phyloP scores from a whole-genome alignment of 2,113 vertebrate species.

The Mesembrinibis cayennensis region DNA sequence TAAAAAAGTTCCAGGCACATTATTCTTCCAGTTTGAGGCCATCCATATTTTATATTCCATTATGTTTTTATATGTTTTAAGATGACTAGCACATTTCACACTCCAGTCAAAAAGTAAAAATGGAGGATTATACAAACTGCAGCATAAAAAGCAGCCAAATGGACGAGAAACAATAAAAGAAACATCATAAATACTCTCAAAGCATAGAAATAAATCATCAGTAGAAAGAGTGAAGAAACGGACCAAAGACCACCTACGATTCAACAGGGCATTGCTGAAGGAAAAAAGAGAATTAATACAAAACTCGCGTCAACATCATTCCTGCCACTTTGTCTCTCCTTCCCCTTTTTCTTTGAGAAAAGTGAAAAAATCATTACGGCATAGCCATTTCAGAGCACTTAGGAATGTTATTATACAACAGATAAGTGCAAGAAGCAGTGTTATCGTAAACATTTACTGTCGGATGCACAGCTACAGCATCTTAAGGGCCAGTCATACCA shows the following conservation, averaged over 20 bases:
- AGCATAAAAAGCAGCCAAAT: slow-evolving; percentile 27
- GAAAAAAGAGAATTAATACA: background rate
- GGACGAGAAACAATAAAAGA: slow-evolving; percentile 28
- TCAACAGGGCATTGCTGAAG: background rate
- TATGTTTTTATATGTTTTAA: background rate
- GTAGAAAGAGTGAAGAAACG: background rate
- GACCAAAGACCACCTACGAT: slow-evolving; percentile 22
- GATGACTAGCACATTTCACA: slow-evolving; percentile 10
- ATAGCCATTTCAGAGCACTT: background rate
- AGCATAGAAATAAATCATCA: slow-evolving; percentile 36
- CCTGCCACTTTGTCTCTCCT: background rate
- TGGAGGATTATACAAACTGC: background rate
- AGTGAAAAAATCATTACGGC: background rate
- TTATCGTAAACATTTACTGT: background rate
- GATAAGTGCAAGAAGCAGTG: background rate
- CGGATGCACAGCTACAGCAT: background rate
- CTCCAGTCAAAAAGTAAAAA: background rate
- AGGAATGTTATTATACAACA: background rate
- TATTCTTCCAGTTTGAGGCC: background rate
- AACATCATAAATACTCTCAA: slow-evolving; percentile 15
- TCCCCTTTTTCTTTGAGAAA: background rate
- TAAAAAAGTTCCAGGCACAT: background rate
- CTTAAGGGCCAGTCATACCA: background rate
- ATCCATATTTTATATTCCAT: background rate
- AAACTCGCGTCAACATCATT: background rate